Base-by-base conservation (phyloP, 2,113 vertebrate species). In the Forbesichthys agassizii region DNA sequence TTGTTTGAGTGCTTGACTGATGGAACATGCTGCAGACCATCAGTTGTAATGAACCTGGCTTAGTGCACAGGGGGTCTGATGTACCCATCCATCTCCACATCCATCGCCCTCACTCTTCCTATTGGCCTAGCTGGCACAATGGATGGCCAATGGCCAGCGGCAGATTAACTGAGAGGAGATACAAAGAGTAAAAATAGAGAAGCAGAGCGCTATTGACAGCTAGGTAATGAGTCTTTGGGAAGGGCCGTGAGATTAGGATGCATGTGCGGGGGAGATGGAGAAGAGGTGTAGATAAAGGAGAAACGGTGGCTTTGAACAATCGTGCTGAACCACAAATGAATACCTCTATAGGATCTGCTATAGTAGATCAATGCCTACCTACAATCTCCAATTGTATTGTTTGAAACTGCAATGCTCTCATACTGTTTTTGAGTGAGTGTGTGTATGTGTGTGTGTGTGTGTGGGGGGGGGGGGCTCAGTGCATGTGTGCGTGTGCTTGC, bases 11-110 rank as follows among this genome's bases (percentile, higher is more conserved):
- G 18, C 16, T 49, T 57, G 42, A 42, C 2, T 27, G 27, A 27
- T 27, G 27, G 27, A 27, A 27, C 27, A 27, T 27, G 27, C 27
- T 27, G 27, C 27, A 27, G 27, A 27, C 27, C 27, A 27, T 27
- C 64, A 78, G 33, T 61, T 42, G 58, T 52, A 72, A 76, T 68
- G 33, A 78, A 63, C 33, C 48, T 66, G 60, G 53, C 56, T 58
- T 13, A 8, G 36, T 42, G 36, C 36, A 42, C 36, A 74, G 48
- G 42, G 16, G 12, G 14, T 7, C 9, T 42, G 47, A 36, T 14
- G 47, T 54, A 13, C n/a, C 36, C 14, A 59, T 47, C 7, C 47
- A 64, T 63, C 13, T 64, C 69, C 67, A 55, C 20, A 60, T 64
- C 68, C 59, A 27, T 27, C 27, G 53, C 20, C 46, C 61, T 11